phyloP scores from a whole-genome alignment of 1,140 invertebrate genomes.

The Eumeta japonica region DNA sequence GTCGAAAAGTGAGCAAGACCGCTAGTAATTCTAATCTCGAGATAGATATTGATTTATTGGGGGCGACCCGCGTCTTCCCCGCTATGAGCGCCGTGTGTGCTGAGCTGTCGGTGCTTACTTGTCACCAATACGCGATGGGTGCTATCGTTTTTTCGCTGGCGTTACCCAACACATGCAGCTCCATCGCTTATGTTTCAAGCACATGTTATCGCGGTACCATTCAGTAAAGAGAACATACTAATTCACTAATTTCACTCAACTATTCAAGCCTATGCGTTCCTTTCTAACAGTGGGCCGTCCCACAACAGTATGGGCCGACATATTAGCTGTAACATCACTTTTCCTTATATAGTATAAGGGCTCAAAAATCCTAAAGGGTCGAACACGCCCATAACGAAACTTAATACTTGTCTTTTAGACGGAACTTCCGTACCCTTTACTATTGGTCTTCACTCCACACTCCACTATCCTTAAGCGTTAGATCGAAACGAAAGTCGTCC shows the following conservation, averaged over 20 bases:
- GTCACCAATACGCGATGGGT: no score
- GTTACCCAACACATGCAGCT: no score
- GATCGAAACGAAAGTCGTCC: slow-evolving; percentile 13
- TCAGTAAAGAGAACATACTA: not conserved
- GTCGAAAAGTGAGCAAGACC: slow-evolving; percentile 21
- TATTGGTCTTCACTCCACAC: no score
- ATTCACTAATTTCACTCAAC: slow-evolving; percentile 10
- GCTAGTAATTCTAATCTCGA: slow-evolving; percentile 34
- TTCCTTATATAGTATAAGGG: slow-evolving; percentile 29
- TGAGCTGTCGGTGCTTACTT: slow-evolving; percentile 4
- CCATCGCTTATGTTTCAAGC: slow-evolving; percentile 16
- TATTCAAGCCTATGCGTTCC: slow-evolving; percentile 9
- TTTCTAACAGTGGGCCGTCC: slow-evolving; percentile 20
- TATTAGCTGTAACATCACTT: slow-evolving; percentile 38
- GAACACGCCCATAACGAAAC: slow-evolving; percentile 28
- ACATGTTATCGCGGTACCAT: slow-evolving; percentile 3
- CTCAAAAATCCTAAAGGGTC: slow-evolving; percentile 37
- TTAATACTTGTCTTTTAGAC: slow-evolving; percentile 22
- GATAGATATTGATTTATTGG: slow-evolving; percentile 22
- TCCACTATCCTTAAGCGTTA: slow-evolving; percentile 8
- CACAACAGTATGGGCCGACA: slow-evolving; percentile 29
- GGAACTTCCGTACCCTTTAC: slow-evolving; percentile 10
- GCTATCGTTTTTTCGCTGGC: no score
- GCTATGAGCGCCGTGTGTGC: slow-evolving; percentile 11
- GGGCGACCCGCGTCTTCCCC: slow-evolving; percentile 23